These are phyloP conservation scores for Notocelia uddmanniana DNA, from an alignment of 2,888 invertebrate genomes.

Conservation along the genomic window DNA sequence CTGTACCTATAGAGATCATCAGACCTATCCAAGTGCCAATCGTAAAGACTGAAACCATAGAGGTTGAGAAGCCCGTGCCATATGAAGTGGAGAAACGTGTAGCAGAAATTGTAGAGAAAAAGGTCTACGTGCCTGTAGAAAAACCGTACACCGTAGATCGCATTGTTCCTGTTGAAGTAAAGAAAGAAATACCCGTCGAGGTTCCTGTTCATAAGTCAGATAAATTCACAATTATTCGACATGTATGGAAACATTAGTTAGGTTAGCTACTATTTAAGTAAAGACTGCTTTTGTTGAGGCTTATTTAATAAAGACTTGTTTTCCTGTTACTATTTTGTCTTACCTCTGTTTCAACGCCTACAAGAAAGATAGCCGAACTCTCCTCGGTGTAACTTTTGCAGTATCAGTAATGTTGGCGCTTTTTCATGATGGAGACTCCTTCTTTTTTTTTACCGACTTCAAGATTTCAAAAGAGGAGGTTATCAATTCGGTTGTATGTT, in stretches of 20 bases:
- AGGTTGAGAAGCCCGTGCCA: constrained; percentile 56
- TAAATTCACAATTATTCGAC: constrained; percentile 61
- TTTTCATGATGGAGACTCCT: neutral
- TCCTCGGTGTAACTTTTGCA: neutral
- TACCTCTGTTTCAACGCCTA: constrained; percentile 24
- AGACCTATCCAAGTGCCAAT: constrained; percentile 57
- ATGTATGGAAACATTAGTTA: constrained; percentile 65
- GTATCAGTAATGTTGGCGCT: constrained; percentile 11
- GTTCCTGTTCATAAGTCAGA: constrained; percentile 56
- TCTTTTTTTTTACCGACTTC: too few species aligned
- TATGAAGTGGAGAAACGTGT: constrained; percentile 55
- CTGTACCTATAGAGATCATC: constrained; percentile 58
- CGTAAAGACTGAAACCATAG: constrained; percentile 56
- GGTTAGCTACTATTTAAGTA: constrained; percentile 46
- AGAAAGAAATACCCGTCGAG: constrained; percentile 56
- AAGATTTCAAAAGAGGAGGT: too few species aligned
- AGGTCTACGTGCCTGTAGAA: constrained; percentile 59
- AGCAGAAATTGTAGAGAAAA: constrained; percentile 56
- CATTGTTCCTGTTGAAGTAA: constrained; percentile 55
- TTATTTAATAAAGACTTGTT: constrained; percentile 48
- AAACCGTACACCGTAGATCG: constrained; percentile 60
- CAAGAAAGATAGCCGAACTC: neutral
- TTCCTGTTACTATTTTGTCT: constrained; percentile 15
- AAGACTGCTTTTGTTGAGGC: constrained; percentile 50
- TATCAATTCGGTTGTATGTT: too few species aligned